Evolutionary conservation across 2,888 invertebrate species (phyloP).

Genomic region (Odontothrips loti): DNA sequence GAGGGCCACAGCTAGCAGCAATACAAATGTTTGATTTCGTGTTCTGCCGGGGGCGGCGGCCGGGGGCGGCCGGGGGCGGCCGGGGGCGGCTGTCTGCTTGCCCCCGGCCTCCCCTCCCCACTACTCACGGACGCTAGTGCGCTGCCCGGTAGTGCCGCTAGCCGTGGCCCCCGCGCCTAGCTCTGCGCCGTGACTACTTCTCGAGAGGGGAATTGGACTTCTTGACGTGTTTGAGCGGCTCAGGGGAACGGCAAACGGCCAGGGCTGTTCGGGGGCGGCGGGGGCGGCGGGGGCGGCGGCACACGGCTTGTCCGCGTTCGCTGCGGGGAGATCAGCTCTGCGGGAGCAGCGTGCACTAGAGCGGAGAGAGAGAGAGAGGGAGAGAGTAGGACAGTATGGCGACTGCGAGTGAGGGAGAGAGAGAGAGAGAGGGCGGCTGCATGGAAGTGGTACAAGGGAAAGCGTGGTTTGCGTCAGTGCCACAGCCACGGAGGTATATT

Average conservation of each 20-base stretch:
- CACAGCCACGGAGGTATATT: background rate
- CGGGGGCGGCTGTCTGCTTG: background rate
- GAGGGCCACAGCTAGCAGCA: background rate
- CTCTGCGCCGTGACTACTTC: background rate
- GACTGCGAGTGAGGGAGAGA: background rate
- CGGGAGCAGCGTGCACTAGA: background rate
- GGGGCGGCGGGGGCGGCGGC: background rate
- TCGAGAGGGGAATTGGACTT: background rate
- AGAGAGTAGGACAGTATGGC: background rate
- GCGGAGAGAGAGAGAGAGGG: background rate
- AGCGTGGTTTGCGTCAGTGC: background rate
- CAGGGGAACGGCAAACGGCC: background rate
- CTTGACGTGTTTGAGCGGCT: slow-evolving; percentile 10
- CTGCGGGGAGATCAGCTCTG: background rate
- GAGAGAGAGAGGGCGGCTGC: background rate
- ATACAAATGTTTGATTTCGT: slow-evolving; percentile 13
- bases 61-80: background rate
- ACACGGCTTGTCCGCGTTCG: background rate
- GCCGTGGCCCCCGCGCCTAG: background rate
- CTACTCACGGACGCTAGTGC: background rate
- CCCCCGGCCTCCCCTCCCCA: background rate
- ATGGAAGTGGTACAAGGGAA: too few species aligned
- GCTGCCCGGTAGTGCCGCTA: background rate
- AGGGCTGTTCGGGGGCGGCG: background rate
- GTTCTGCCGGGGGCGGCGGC: background rate